Conservation (phyloP, 2,888 invertebrate genomes). For the Tupiocoris notatus region DNA sequence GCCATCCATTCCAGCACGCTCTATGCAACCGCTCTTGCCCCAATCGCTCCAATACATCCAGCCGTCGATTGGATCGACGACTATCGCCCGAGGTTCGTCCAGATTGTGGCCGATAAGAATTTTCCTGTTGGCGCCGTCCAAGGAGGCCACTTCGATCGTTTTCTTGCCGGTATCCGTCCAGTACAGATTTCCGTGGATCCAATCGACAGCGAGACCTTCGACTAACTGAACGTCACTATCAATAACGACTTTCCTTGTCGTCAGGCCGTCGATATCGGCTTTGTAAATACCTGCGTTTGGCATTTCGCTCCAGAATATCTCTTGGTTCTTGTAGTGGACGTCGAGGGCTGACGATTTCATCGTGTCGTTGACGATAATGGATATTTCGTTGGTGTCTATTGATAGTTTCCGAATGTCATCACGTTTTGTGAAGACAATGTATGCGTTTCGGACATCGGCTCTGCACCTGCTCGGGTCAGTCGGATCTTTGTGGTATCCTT, state of each 20-base stretch:
- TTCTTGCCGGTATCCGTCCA: slow-evolving; percentile 94
- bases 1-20: slow-evolving; percentile 95
- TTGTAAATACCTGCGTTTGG: slow-evolving; percentile 88
- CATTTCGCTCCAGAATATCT: slow-evolving; percentile 97
- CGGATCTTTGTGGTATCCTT: slow-evolving; percentile 82
- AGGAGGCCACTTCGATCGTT: slow-evolving; percentile 87
- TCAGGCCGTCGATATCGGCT: slow-evolving; percentile 82
- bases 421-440: slow-evolving; percentile 77
- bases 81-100: slow-evolving; percentile 92
- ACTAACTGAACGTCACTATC: slow-evolving; percentile 82
- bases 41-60: slow-evolving; percentile 99
- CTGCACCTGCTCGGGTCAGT: slow-evolving; percentile 80
- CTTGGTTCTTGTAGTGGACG: slow-evolving; percentile 86
- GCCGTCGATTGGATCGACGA: slow-evolving; percentile 87
- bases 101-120: slow-evolving; percentile 78
- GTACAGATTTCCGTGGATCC: slow-evolving; percentile 96
- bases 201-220: slow-evolving; percentile 95
- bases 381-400: slow-evolving; percentile 61
- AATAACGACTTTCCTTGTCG: slow-evolving; percentile 77
- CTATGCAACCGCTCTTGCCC: slow-evolving; percentile 92
- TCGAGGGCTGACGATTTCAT: slow-evolving; percentile 91
- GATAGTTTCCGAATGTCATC: slow-evolving; percentile 89
- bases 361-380: slow-evolving; percentile 87
- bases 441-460: slow-evolving; percentile 83
- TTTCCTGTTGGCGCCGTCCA: slow-evolving; percentile 87